Evolutionary conservation across 2,113 vertebrate species (phyloP).

Genomic region (Prietella phreatophila): DNA sequence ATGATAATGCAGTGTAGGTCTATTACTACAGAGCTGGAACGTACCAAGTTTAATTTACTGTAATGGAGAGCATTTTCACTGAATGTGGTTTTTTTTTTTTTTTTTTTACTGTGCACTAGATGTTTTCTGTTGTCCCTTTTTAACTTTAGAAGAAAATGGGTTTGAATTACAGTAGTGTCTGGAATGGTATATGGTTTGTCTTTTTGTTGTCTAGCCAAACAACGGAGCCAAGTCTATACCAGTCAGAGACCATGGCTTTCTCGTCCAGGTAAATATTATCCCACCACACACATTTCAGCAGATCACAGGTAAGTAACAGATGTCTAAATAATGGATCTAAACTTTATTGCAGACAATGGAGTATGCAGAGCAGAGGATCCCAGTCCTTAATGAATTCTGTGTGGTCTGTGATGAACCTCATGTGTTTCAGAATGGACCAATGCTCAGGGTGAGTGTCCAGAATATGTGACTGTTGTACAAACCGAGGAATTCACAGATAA

Average conservation of each 20-base stretch:
- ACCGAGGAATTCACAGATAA: neutral
- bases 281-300: neutral
- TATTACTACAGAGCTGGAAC: conserved; percentile 10
- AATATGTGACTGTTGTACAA: neutral
- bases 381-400: conserved; percentile 86
- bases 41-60: neutral
- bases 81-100: neutral
- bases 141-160: neutral
- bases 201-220: conserved; percentile 72
- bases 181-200: conserved; percentile 41
- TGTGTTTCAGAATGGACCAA: conserved; percentile 89
- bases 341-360: conserved; percentile 79
- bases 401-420: conserved; percentile 90
- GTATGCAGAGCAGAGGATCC: conserved; percentile 87
- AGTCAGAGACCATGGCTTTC: conserved; percentile 81
- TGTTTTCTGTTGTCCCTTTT: neutral
- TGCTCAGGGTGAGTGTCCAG: conserved; percentile 81
- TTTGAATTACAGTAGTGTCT: conserved; percentile 5
- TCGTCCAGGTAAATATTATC: conserved; percentile 79
- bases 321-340: neutral
- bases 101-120: neutral
- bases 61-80: conserved; percentile 1
- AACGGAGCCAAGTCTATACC: conserved; percentile 82
- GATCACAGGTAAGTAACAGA: neutral
- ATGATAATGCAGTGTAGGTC: neutral